A percentile compares a stretch with the other conserved stretches of the same genome.
Conservation (phyloP, 2,888 invertebrate species). For the Andrena chrysosceles region DNA sequence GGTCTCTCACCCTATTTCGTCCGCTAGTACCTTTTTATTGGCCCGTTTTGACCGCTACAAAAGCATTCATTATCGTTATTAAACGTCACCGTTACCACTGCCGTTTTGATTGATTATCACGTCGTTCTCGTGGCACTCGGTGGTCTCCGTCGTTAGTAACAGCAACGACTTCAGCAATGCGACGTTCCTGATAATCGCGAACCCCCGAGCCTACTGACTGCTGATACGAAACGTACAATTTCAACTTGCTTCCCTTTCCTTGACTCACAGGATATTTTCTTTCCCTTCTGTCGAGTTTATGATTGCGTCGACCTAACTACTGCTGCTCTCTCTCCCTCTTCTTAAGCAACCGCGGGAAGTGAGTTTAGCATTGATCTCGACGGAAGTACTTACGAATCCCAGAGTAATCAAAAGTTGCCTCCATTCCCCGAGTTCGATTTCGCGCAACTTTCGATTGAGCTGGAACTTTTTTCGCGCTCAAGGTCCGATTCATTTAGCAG, state of each 20-base stretch:
- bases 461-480: neutral
- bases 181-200: conserved; percentile 4
- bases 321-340: no score
- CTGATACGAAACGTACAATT: neutral
- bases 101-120: conserved; percentile 39
- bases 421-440: conserved; percentile 18
- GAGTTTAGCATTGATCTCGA: conserved; percentile 25
- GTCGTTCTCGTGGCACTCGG: neutral
- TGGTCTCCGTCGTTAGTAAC: neutral
- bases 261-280: neutral
- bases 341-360: neutral
- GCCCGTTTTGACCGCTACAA: neutral
- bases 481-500: conserved; percentile 9
- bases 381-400: conserved; percentile 4
- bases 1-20: neutral
- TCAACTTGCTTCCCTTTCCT: neutral
- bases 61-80: conserved; percentile 24
- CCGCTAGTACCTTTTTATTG: conserved; percentile 34
- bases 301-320: conserved; percentile 16
- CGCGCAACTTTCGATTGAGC: conserved; percentile 23
- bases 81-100: conserved; percentile 18
- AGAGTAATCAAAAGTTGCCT: conserved; percentile 31
- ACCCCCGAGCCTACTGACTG: no score
- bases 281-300: neutral
- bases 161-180: conserved; percentile 13